Percentiles rank a stretch among this genome's conserved stretches.
These are phyloP conservation scores for Bovichtus variegatus DNA, from an alignment of 2,797 vertebrate species.

Conservation along the genomic window DNA sequence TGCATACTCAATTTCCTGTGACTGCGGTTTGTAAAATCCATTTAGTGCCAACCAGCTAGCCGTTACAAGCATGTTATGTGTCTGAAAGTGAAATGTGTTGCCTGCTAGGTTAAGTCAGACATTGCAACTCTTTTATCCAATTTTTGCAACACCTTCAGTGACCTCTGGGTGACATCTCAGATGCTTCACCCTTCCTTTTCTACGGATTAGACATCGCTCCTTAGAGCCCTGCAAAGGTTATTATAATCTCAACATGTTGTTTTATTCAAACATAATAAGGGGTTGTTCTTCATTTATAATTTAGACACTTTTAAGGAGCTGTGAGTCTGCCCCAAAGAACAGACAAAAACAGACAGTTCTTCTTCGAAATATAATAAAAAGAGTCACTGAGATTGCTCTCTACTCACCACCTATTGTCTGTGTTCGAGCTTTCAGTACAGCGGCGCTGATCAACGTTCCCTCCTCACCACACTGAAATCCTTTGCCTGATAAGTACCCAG, in stretches of 20 bases:
- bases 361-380: not conserved
- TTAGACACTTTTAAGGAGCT: not conserved
- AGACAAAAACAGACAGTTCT: not conserved
- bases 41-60: too few species aligned
- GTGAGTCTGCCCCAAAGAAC: not conserved
- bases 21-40: not conserved
- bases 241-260: not conserved
- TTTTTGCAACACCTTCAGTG: not conserved
- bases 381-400: not conserved
- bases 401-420: conserved; percentile 89
- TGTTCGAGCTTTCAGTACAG: conserved; percentile 91
- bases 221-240: not conserved
- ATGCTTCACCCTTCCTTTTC: not conserved
- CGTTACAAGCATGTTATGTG: not conserved
- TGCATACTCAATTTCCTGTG: not conserved
- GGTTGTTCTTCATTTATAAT: conserved; percentile 1
- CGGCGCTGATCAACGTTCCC: conserved; percentile 90
- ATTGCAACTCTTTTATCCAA: not conserved
- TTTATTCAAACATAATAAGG: not conserved
- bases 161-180: not conserved
- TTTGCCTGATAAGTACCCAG: conserved; percentile 98
- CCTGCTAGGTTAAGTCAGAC: not conserved
- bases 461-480: conserved; percentile 96
- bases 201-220: not conserved
- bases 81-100: not conserved